phyloP scores from a whole-genome alignment of 2,888 invertebrate species.

The Apodemia zela region DNA sequence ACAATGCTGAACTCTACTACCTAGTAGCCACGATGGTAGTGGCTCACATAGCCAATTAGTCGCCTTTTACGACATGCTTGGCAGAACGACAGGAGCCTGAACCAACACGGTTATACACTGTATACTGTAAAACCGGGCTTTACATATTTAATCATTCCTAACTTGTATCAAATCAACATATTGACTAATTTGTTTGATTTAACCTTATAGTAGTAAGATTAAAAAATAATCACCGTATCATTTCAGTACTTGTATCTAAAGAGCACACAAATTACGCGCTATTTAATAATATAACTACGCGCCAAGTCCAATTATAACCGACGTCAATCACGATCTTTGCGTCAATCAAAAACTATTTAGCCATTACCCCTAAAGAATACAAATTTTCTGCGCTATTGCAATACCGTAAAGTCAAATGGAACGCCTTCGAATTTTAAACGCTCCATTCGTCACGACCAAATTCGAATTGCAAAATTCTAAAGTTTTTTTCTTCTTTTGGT shows the following conservation, averaged over 20 bases:
- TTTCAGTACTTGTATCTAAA: constrained; percentile 31
- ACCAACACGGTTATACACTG: too few relatives aligned
- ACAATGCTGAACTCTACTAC: too few relatives aligned
- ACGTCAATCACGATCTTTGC: constrained; percentile 46
- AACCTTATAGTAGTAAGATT: constrained; percentile 16
- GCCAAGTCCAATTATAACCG: constrained; percentile 53
- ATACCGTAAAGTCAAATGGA: constrained; percentile 63
- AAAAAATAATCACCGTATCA: constrained; percentile 29
- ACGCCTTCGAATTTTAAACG: constrained; percentile 65
- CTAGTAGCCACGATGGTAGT: too few relatives aligned
- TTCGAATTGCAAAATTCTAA: constrained; percentile 43
- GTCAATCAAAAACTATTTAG: constrained; percentile 53
- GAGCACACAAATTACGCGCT: constrained; percentile 47
- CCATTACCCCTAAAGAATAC: constrained; percentile 55
- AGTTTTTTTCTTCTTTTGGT: constrained; percentile 44
- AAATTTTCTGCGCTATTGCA: constrained; percentile 64
- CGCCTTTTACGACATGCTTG: too few relatives aligned
- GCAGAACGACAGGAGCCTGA: too few relatives aligned
- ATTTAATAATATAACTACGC: constrained; percentile 46
- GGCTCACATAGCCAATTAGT: too few relatives aligned
- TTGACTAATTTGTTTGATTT: neutral
- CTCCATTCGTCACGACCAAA: constrained; percentile 56
- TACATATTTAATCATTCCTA: neutral
- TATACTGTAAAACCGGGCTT: too few relatives aligned
- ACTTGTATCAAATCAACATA: neutral